Conservation (phyloP, 2,797 vertebrate species). For the Platyrinchus mystaceus region DNA sequence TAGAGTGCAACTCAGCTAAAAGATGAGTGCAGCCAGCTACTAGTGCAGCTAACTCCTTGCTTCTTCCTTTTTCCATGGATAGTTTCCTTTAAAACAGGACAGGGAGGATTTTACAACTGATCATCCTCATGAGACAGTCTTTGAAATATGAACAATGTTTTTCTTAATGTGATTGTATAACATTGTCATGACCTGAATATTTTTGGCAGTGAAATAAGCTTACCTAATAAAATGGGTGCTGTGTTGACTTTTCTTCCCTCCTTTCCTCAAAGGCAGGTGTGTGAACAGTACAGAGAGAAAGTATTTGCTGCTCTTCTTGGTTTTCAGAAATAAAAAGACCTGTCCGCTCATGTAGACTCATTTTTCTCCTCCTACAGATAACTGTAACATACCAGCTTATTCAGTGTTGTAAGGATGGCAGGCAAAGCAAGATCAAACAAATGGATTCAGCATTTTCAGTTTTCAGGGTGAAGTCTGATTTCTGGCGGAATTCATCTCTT, state of each 20-base stretch:
- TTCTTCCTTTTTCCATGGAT: not conserved
- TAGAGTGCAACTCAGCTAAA: not conserved
- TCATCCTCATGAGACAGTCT: not conserved
- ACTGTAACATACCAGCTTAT: not conserved
- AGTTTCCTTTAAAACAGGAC: not conserved
- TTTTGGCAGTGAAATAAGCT: not conserved
- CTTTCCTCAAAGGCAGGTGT: not conserved
- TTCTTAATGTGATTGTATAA: not conserved
- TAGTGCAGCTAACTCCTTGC: not conserved
- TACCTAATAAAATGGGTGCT: not conserved
- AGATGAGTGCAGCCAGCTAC: not conserved
- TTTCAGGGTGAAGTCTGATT: not conserved
- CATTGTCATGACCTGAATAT: not conserved
- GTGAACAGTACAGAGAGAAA: not conserved
- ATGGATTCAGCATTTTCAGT: not conserved
- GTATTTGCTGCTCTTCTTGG: not conserved
- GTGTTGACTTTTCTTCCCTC: not conserved
- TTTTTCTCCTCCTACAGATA: not conserved
- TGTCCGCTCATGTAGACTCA: not conserved
- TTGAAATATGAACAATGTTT: constrained; percentile 14
- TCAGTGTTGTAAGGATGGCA: not conserved
- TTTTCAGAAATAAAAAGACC: not conserved
- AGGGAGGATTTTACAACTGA: not conserved
- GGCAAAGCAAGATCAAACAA: not conserved
- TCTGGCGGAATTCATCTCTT: not conserved